Percentiles rank a stretch among this genome's conserved stretches.
These are phyloP conservation scores for Acleris literana DNA, from an alignment of 2,888 invertebrate genomes.

Conservation along the genomic window DNA sequence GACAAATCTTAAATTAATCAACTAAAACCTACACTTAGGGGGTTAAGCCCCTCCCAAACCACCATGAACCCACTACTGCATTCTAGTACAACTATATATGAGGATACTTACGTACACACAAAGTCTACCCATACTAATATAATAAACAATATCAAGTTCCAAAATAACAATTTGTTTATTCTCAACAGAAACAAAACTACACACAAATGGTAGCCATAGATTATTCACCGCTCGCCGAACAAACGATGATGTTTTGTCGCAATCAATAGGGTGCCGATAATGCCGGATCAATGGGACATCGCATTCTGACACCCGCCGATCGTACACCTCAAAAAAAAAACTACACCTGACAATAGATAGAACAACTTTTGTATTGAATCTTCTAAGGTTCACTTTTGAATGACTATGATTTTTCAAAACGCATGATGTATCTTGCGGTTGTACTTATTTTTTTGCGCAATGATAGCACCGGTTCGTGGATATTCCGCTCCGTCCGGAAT, in stretches of 20 bases:
- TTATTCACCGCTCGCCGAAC: slow-evolving; percentile 75
- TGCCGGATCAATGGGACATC: slow-evolving; percentile 74
- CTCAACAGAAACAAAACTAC: slow-evolving; percentile 45
- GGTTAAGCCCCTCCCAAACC: too few species aligned
- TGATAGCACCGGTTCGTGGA: slow-evolving; percentile 78
- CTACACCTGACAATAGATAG: slow-evolving; percentile 32
- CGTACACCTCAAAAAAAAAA: slow-evolving; percentile 45
- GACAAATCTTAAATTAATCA: too few species aligned
- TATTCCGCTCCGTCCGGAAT: slow-evolving; percentile 77
- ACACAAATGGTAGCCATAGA: slow-evolving; percentile 63
- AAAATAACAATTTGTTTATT: too few species aligned
- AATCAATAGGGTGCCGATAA: slow-evolving; percentile 79
- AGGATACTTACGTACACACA: too few species aligned
- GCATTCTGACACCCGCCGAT: slow-evolving; percentile 58
- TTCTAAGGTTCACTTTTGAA: slow-evolving; percentile 44
- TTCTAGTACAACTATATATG: too few species aligned
- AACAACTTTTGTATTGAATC: slow-evolving; percentile 30
- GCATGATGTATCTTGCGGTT: slow-evolving; percentile 45
- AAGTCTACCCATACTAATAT: too few species aligned
- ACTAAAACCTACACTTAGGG: too few species aligned
- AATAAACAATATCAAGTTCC: too few species aligned
- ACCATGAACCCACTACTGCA: too few species aligned
- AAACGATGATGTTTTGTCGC: slow-evolving; percentile 72
- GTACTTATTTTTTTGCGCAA: slow-evolving; percentile 77
- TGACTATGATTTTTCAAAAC: slow-evolving; percentile 25